A percentile compares a stretch with the other conserved stretches of the same genome.
phyloP scores from a whole-genome alignment of 2,888 invertebrate species.

The Drosophila nr. perissopoda region DNA sequence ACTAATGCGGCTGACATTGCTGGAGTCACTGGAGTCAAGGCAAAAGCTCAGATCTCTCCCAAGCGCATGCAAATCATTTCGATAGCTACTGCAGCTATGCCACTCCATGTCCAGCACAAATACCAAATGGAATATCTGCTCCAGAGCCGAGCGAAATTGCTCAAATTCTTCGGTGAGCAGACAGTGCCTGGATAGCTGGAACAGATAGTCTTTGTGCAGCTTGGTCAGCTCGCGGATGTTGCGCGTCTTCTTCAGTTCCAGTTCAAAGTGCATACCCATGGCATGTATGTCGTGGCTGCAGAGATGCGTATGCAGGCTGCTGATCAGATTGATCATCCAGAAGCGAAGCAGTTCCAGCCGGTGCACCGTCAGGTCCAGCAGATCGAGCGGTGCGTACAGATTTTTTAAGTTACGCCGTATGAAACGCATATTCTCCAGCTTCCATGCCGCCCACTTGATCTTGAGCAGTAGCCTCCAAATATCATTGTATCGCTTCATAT shows the following conservation, averaged over 20 bases:
- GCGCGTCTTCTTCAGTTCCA: slow-evolving; percentile 69
- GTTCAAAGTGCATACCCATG: slow-evolving; percentile 80
- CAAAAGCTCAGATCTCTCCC: slow-evolving; percentile 18
- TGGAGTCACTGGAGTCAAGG: slow-evolving; percentile 8
- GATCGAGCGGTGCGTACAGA: slow-evolving; percentile 75
- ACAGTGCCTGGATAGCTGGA: slow-evolving; percentile 79
- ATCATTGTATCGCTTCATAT: slow-evolving; percentile 81
- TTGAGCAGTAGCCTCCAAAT: slow-evolving; percentile 86
- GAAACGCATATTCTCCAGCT: slow-evolving; percentile 86
- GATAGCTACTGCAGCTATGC: slow-evolving; percentile 71
- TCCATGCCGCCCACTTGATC: slow-evolving; percentile 86
- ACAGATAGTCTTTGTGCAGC: slow-evolving; percentile 83
- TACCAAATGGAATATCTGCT: slow-evolving; percentile 82
- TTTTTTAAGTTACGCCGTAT: slow-evolving; percentile 58
- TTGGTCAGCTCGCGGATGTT: slow-evolving; percentile 80
- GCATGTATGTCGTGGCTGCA: slow-evolving; percentile 85
- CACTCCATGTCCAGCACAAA: slow-evolving; percentile 83
- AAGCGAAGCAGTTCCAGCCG: slow-evolving; percentile 86
- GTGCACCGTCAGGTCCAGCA: slow-evolving; percentile 82
- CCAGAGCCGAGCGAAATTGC: slow-evolving; percentile 74
- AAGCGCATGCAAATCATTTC: slow-evolving; percentile 65
- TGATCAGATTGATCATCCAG: slow-evolving; percentile 86
- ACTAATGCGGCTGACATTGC: slow-evolving; percentile 38
- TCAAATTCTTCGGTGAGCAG: slow-evolving; percentile 70
- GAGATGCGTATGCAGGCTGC: slow-evolving; percentile 86